These are phyloP conservation scores for Eledona agricola DNA, from an alignment of 2,888 invertebrate species.

Conservation along the genomic window DNA sequence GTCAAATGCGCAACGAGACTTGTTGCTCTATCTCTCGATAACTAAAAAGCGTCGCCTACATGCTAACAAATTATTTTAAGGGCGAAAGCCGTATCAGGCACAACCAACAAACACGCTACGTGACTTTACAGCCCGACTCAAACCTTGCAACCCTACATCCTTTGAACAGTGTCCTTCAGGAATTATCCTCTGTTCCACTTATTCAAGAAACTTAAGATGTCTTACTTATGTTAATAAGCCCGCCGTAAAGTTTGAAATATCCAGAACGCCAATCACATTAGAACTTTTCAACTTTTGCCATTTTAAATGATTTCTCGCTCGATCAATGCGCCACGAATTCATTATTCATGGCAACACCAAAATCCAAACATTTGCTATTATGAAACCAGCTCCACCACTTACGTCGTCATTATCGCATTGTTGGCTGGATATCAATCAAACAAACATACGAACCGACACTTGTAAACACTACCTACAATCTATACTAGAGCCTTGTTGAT, in stretches of 20 bases:
- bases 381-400: no score
- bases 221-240: conserved; percentile 16
- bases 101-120: conserved; percentile 20
- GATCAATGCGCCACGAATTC: no score
- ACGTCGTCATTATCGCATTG: no score
- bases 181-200: conserved; percentile 5
- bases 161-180: conserved; percentile 12
- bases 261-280: no score
- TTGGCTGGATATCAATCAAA: no score
- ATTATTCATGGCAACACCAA: no score
- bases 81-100: conserved; percentile 23
- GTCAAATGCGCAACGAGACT: conserved; percentile 9
- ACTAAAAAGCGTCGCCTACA: conserved; percentile 11
- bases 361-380: no score
- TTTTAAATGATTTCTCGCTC: no score
- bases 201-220: conserved; percentile 7
- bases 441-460: no score
- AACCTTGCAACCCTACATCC: conserved; percentile 13
- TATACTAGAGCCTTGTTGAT: no score
- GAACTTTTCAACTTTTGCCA: no score
- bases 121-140: conserved; percentile 19
- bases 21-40: conserved; percentile 3
- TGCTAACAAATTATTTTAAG: conserved; percentile 17
- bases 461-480: no score
- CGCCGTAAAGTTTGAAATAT: conserved; percentile 4